These are phyloP conservation scores for Ommatoiulus sabulosus DNA, from an alignment of 2,888 invertebrate species.

Conservation along the genomic window DNA sequence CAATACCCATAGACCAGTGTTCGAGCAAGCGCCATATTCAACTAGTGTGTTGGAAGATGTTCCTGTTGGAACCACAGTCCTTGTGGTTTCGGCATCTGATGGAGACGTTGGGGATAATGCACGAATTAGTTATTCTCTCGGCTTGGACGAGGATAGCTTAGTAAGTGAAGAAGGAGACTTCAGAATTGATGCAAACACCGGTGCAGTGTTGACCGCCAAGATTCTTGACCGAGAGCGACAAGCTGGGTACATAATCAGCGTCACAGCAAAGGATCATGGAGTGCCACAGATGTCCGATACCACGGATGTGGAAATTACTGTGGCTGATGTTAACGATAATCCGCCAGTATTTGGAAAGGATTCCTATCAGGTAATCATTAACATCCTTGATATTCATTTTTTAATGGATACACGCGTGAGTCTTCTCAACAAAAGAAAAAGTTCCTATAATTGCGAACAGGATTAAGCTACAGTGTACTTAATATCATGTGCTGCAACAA, in stretches of 20 bases:
- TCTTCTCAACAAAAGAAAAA: no score
- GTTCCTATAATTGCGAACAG: no score
- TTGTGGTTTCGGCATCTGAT: constrained; percentile 92
- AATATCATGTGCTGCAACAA: no score
- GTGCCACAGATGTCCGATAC: constrained; percentile 90
- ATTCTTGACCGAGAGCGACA: constrained; percentile 85
- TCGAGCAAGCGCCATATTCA: constrained; percentile 92
- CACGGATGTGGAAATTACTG: constrained; percentile 93
- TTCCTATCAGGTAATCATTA: constrained; percentile 74
- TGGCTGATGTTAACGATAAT: constrained; percentile 97
- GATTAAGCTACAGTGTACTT: no score
- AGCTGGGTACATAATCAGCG: constrained; percentile 85
- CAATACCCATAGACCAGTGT: constrained; percentile 92
- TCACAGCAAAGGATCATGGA: constrained; percentile 94
- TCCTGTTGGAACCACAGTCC: constrained; percentile 88
- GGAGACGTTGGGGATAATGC: constrained; percentile 96
- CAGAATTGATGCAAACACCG: constrained; percentile 90
- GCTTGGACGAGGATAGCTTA: constrained; percentile 62
- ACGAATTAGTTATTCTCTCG: constrained; percentile 70
- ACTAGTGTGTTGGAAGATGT: constrained; percentile 92
- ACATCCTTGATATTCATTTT: no score
- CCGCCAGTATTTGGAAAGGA: constrained; percentile 83
- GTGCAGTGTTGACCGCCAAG: constrained; percentile 89
- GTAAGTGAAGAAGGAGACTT: constrained; percentile 72
- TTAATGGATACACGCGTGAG: no score